phyloP scores from a whole-genome alignment of 1,140 invertebrate species.

The Saccostrea cuccullata region DNA sequence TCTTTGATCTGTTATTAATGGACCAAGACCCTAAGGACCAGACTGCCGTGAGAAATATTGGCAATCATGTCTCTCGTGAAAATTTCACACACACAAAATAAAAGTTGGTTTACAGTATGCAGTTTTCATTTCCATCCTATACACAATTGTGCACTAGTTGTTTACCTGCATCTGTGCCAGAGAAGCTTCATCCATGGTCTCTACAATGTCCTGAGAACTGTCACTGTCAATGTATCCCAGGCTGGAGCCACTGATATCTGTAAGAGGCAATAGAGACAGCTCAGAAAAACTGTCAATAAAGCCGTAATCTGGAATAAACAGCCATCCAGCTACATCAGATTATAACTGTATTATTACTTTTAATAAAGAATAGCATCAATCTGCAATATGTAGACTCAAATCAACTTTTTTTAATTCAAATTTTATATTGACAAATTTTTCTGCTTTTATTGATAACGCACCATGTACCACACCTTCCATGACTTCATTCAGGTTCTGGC shows the following conservation, averaged over 20 bases:
- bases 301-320: slow-evolving; percentile 60
- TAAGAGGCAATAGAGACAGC: slow-evolving; percentile 62
- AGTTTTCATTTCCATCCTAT: neutral
- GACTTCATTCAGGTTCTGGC: slow-evolving; percentile 69
- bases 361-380: neutral
- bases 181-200: slow-evolving; percentile 67
- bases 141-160: neutral
- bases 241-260: slow-evolving; percentile 68
- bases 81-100: too few relatives aligned
- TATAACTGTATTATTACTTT: neutral
- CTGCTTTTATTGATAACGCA: slow-evolving; percentile 34
- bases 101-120: too few relatives aligned
- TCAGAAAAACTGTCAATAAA: slow-evolving; percentile 62
- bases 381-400: neutral
- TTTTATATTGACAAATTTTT: too few relatives aligned
- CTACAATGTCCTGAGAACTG: slow-evolving; percentile 48
- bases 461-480: slow-evolving; percentile 66
- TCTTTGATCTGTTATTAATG: too few relatives aligned
- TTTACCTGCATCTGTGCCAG: slow-evolving; percentile 73
- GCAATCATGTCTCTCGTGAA: too few relatives aligned
- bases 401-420: neutral
- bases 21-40: too few relatives aligned
- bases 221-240: slow-evolving; percentile 70
- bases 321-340: neutral
- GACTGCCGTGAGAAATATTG: too few relatives aligned